A percentile compares a stretch with the other conserved stretches of the same genome.
Conservation (phyloP, 2,113 vertebrate species). For the Poicephalus gulielmi region DNA sequence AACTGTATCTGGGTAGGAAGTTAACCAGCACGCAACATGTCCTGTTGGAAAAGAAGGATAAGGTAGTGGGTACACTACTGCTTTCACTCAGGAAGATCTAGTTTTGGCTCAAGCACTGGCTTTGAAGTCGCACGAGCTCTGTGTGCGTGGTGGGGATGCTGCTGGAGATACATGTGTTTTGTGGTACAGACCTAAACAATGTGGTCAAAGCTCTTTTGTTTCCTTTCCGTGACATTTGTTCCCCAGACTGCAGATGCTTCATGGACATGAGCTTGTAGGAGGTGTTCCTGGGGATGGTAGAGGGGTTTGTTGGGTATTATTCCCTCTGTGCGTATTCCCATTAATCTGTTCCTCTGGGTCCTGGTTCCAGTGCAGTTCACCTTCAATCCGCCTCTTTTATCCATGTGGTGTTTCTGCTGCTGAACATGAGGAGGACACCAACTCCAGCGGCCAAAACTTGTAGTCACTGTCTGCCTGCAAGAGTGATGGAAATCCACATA, state of each 20-base stretch:
- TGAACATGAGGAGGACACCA: neutral
- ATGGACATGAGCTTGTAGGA: neutral
- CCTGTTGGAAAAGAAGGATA: neutral
- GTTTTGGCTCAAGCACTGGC: neutral
- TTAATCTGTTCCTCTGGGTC: neutral
- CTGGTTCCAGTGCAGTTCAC: neutral
- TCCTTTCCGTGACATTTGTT: neutral
- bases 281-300: neutral
- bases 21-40: neutral
- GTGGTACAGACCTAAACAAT: neutral
- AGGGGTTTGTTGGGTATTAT: fast-evolving
- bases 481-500: neutral
- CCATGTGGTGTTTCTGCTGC: neutral
- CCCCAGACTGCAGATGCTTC: neutral
- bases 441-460: neutral
- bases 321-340: neutral
- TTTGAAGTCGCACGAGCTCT: neutral
- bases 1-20: neutral
- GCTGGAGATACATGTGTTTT: fast-evolving
- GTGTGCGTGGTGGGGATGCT: neutral
- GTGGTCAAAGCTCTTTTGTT: neutral
- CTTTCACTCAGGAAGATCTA: neutral
- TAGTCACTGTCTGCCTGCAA: neutral
- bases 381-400: neutral
- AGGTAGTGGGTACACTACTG: neutral